A percentile compares a stretch with the other conserved stretches of the same genome.
These are phyloP conservation scores for Anadara kagoshimensis DNA, from an alignment of 1,140 invertebrate genomes.

Conservation along the genomic window DNA sequence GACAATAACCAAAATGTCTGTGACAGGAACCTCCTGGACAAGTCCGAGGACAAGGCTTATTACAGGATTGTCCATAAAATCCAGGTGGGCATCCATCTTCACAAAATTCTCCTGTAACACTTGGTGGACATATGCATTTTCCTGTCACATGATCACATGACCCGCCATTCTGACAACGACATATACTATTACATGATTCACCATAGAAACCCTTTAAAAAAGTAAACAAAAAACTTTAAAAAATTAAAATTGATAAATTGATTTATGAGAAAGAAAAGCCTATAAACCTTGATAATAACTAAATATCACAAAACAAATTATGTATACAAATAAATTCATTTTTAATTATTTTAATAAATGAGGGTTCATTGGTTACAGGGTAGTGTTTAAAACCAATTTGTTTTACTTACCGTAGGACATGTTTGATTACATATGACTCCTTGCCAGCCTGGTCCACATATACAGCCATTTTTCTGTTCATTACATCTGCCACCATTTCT, in stretches of 20 bases:
- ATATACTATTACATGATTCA: slow-evolving; percentile 80
- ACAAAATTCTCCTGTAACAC: slow-evolving; percentile 74
- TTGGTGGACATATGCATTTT: slow-evolving; percentile 72
- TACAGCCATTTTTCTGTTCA: slow-evolving; percentile 60
- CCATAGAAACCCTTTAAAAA: slow-evolving; percentile 69
- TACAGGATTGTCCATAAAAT: slow-evolving; percentile 74
- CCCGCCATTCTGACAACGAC: slow-evolving; percentile 90
- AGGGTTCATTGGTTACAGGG: too few species aligned
- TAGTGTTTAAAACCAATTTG: too few species aligned
- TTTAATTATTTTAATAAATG: too few species aligned
- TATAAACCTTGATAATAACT: background rate
- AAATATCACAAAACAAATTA: background rate
- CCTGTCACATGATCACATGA: slow-evolving; percentile 74
- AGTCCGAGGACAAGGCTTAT: slow-evolving; percentile 62
- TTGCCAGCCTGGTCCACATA: slow-evolving; percentile 68
- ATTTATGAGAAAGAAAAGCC: background rate
- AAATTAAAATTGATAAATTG: too few species aligned
- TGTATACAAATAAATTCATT: too few species aligned
- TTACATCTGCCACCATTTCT: slow-evolving; percentile 69
- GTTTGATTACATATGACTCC: slow-evolving; percentile 69
- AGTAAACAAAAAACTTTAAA: too few species aligned
- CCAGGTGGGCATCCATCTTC: slow-evolving; percentile 75
- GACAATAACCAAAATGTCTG: slow-evolving; percentile 70
- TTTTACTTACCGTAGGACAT: slow-evolving; percentile 63
- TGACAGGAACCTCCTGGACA: slow-evolving; percentile 71